Conservation (phyloP, 2,797 vertebrate genomes). For the Enteromius radiatus region DNA sequence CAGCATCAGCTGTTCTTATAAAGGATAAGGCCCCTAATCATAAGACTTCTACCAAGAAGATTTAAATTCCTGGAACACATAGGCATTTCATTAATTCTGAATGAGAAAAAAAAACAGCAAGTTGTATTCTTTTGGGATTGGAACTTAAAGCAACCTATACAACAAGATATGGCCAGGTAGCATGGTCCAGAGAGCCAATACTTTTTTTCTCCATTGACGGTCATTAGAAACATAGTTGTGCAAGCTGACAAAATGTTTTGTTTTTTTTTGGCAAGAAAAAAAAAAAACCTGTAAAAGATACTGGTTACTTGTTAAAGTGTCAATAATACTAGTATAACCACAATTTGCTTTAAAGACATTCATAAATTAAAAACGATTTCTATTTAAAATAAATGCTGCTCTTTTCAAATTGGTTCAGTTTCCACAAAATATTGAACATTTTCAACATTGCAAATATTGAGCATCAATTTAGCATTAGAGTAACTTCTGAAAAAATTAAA, state of each 20-base stretch:
- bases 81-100: background rate
- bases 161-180: background rate
- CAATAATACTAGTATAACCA: no score
- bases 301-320: no score
- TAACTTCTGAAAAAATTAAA: background rate
- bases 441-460: background rate
- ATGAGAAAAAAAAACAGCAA: background rate
- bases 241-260: background rate
- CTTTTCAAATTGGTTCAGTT: no score
- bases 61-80: background rate
- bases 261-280: background rate
- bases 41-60: background rate
- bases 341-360: no score
- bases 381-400: no score
- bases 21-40: background rate
- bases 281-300: no score
- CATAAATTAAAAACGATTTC: no score
- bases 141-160: background rate
- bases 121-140: background rate
- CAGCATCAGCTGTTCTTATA: background rate
- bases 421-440: background rate
- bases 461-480: background rate
- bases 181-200: background rate
- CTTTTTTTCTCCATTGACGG: background rate
- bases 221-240: background rate